Conservation (phyloP, 2,113 vertebrate species). For the Zosterops lateralis region DNA sequence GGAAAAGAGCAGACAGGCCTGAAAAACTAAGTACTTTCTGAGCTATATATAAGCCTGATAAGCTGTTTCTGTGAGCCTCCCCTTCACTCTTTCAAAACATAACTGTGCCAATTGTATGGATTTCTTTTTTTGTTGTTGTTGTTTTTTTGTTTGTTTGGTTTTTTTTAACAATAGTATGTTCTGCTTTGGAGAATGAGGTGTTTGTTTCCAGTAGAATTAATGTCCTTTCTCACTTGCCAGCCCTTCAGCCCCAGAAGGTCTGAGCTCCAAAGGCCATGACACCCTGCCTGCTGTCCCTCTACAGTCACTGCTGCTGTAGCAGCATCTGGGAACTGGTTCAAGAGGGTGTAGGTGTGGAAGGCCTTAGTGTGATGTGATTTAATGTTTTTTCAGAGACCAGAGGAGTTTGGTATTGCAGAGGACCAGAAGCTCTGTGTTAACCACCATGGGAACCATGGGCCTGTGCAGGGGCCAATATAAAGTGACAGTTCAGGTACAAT, state of each 20-base stretch:
- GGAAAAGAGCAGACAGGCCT: not conserved
- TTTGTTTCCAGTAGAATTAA: not conserved
- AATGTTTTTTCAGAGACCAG: not conserved
- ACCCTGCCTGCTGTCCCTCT: not conserved
- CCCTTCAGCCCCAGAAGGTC: fast-evolving
- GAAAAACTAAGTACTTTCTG: not conserved
- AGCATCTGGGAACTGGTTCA: not conserved
- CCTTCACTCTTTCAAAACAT: not conserved
- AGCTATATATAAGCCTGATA: not conserved
- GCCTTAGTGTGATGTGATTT: not conserved
- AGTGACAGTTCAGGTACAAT: not conserved
- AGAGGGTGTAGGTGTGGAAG: not conserved
- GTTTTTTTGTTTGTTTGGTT: too few species aligned
- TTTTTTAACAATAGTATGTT: not conserved
- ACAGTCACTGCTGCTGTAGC: not conserved
- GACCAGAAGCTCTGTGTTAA: not conserved
- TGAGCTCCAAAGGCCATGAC: fast-evolving
- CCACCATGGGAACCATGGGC: not conserved
- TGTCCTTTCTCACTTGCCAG: not conserved
- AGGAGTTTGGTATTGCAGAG: not conserved
- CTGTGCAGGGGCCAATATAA: too few species aligned
- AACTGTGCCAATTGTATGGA: not conserved
- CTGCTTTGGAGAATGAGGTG: not conserved
- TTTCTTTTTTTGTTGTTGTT: not conserved
- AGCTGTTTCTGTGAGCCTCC: not conserved